phyloP scores from a whole-genome alignment of 2,888 invertebrate genomes.

The Mayetiola destructor region DNA sequence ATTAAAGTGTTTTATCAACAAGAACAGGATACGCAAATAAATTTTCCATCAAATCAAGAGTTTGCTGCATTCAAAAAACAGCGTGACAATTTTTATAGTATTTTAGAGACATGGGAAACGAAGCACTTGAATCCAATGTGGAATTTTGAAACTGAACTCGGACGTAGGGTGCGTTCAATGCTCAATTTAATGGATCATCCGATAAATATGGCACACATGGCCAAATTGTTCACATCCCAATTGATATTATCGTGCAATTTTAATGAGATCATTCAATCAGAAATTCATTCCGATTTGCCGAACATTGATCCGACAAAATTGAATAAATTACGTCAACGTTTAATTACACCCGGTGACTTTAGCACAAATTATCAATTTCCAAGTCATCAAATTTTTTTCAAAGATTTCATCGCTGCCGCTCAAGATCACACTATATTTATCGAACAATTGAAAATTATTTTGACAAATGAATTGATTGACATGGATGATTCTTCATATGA shows the following conservation, averaged over 20 bases:
- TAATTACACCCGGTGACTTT: slow-evolving; percentile 32
- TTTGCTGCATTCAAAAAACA: slow-evolving; percentile 72
- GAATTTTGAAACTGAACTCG: slow-evolving; percentile 39
- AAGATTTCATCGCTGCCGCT: slow-evolving; percentile 47
- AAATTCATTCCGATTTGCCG: slow-evolving; percentile 19
- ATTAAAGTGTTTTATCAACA: slow-evolving; percentile 67
- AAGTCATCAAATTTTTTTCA: slow-evolving; percentile 54
- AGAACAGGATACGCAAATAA: slow-evolving; percentile 70
- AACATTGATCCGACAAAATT: slow-evolving; percentile 29
- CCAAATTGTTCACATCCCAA: slow-evolving; percentile 59
- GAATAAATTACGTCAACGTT: slow-evolving; percentile 30
- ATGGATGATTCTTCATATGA: slow-evolving; percentile 44
- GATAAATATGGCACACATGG: slow-evolving; percentile 65
- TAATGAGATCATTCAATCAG: slow-evolving; percentile 16
- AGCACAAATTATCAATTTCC: slow-evolving; percentile 38
- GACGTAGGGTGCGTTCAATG: slow-evolving; percentile 34
- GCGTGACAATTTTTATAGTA: slow-evolving; percentile 72
- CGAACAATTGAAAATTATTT: slow-evolving; percentile 53
- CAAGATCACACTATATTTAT: slow-evolving; percentile 41
- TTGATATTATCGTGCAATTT: slow-evolving; percentile 43
- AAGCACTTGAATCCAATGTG: slow-evolving; percentile 43
- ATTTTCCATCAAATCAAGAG: slow-evolving; percentile 57
- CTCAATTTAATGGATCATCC: slow-evolving; percentile 39
- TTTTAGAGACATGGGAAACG: slow-evolving; percentile 55
- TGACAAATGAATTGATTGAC: slow-evolving; percentile 53